phyloP scores from a whole-genome alignment of 1,140 invertebrate species.

The Bilobella aurantiaca region DNA sequence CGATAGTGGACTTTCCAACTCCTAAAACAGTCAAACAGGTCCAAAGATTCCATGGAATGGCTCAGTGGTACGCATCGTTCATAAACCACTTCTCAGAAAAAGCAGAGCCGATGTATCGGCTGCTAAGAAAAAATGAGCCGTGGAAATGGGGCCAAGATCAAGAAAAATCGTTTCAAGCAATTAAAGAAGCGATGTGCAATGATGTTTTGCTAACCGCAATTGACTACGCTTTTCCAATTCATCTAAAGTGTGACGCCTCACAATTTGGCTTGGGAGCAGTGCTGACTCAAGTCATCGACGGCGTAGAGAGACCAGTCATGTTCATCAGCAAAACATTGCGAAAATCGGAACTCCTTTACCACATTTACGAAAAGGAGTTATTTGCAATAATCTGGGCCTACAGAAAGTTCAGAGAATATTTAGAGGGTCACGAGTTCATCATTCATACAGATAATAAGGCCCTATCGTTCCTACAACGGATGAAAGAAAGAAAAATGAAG shows the following conservation, averaged over 20 bases:
- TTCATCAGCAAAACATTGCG: conserved; percentile 19
- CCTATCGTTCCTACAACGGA: conserved; percentile 11
- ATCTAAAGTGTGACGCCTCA: conserved; percentile 13
- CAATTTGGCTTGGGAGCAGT: conserved; percentile 17
- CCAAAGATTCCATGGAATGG: conserved; percentile 36
- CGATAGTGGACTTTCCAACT: conserved; percentile 29
- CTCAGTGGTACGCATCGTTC: conserved; percentile 24
- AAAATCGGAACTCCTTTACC: conserved; percentile 4
- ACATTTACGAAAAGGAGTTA: conserved; percentile 17
- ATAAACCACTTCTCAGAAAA: conserved; percentile 30
- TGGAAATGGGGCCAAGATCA: conserved; percentile 19
- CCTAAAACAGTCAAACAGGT: conserved; percentile 30
- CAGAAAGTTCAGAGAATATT: conserved; percentile 23
- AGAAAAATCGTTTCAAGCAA: conserved; percentile 26
- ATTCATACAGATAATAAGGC: conserved; percentile 25
- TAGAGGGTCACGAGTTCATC: conserved; percentile 19
- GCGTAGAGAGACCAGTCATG: conserved; percentile 10
- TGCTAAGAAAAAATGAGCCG: conserved; percentile 12
- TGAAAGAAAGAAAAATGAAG: conserved; percentile 12
- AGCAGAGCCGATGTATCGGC: conserved; percentile 24
- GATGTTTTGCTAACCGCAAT: conserved; percentile 12
- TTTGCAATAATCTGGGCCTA: conserved; percentile 22
- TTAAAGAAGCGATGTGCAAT: conserved; percentile 15
- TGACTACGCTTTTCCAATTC: conserved; percentile 18
- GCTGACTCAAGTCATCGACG: conserved; percentile 15